phyloP scores from a whole-genome alignment of 1,140 invertebrate species.

The Danaus melanippus region DNA sequence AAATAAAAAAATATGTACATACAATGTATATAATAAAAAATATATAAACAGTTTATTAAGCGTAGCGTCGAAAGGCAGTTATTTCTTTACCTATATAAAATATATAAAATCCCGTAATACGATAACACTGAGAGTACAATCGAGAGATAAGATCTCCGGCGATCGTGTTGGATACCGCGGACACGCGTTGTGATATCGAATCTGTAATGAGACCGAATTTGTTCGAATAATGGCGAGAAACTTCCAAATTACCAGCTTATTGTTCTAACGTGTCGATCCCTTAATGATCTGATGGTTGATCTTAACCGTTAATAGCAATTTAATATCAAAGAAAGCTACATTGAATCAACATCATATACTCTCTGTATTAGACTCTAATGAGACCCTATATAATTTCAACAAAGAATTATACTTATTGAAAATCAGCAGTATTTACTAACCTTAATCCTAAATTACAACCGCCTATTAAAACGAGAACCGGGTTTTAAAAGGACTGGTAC shows the following conservation, averaged over 20 bases:
- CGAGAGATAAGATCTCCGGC: slow-evolving; percentile 20
- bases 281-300: background rate
- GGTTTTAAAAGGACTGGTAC: too few species aligned
- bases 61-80: too few species aligned
- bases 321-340: background rate
- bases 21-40: too few species aligned
- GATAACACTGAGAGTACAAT: slow-evolving; percentile 21
- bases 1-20: background rate
- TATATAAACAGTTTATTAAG: too few species aligned
- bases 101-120: slow-evolving; percentile 3
- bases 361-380: too few species aligned
- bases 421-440: too few species aligned
- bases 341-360: background rate
- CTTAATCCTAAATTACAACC: too few species aligned
- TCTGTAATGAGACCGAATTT: slow-evolving; percentile 30
- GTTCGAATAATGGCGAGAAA: slow-evolving; percentile 13
- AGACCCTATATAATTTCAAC: too few species aligned
- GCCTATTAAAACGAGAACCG: too few species aligned
- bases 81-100: too few species aligned
- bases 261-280: background rate
- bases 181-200: slow-evolving; percentile 22
- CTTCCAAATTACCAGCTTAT: background rate
- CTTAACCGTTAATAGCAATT: background rate
- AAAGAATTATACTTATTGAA: too few species aligned
- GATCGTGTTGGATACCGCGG: slow-evolving; percentile 26